Percentiles rank a stretch among this genome's conserved stretches.
Conservation (phyloP, 2,113 vertebrate species). For the Ammodytes dubius region DNA sequence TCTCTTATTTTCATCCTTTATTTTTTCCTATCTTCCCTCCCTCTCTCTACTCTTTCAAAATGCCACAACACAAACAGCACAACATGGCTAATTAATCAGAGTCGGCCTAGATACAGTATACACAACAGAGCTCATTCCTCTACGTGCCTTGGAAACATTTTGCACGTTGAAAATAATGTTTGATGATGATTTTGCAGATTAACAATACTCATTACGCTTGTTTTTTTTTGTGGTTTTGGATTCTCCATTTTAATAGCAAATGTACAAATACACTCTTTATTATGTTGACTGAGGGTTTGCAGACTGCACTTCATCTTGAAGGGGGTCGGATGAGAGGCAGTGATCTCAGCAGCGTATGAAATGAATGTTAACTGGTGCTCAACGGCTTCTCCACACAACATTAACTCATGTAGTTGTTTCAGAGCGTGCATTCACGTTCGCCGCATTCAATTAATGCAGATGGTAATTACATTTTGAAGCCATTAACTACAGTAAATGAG, state of each 20-base stretch:
- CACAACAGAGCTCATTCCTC: conserved; percentile 57
- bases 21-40: conserved; percentile 6
- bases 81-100: conserved; percentile 85
- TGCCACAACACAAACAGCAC: conserved; percentile 74
- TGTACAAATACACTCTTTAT: conserved; percentile 39
- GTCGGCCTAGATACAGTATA: conserved; percentile 78
- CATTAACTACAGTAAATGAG: conserved; percentile 62
- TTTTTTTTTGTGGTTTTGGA: conserved; percentile 51
- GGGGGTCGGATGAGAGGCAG: conserved; percentile 64
- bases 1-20: conserved; percentile 77
- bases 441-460: conserved; percentile 68
- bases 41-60: conserved; percentile 73
- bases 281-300: conserved; percentile 29
- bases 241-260: conserved; percentile 48
- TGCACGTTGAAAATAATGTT: conserved; percentile 38
- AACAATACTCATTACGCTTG: conserved; percentile 67
- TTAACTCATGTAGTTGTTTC: conserved; percentile 72
- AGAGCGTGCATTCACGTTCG: conserved; percentile 59
- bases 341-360: conserved; percentile 64
- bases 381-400: conserved; percentile 66
- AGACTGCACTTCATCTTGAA: conserved; percentile 59
- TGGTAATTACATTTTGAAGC: conserved; percentile 69
- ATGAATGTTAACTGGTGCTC: conserved; percentile 73
- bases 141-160: conserved; percentile 51
- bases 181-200: conserved; percentile 73